Base-by-base conservation (phyloP, 2,888 invertebrate species). In the Aricia artaxerxes region DNA sequence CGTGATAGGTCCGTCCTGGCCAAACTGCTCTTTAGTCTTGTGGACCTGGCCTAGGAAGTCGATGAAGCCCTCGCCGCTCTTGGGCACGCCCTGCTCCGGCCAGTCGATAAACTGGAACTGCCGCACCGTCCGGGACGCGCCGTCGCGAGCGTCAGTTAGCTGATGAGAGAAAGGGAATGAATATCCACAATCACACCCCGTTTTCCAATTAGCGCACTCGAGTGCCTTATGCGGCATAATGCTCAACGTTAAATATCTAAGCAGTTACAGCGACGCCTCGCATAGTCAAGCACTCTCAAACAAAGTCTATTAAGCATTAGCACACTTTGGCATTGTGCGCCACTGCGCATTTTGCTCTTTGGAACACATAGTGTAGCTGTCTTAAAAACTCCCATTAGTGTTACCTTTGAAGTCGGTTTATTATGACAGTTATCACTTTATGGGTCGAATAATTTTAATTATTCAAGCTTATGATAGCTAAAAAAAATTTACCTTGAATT, bases 41-140 rank as follows among this genome's bases (percentile, higher is more conserved):
- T 99, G 99, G 77, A 99, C 99, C 91, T 99, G 99, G 7, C 99
- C 99, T 84, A 99, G 98, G 94, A 99, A 99, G 93, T 99, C 99
- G 84, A 99, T 99, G 94, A 99, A 99, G 69, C 99, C 99, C 89
- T 99, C 99, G 0, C 99, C 99, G 69, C 98, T 98, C 91, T 99
- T 99, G 9, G 99, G 99, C 60, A 99, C 99, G 40, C 99, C 98
- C 89, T 97, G 99, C 88, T 97, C 99, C 0, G 98, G 98, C 98
- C 98, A 98, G 91, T 98, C 98, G 80, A 97, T 98, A 92, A 98
- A 98, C 88, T 98, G 99, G 95, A 99, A 99, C 92, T 99, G 99
- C 78, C 99, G 96, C 61, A 99, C 97, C 44, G 99, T 99, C 81
- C 99, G 95, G 7, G 99, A 99, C 78, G 99, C 98, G 0, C 99